A percentile compares a stretch with the other conserved stretches of the same genome.
These are phyloP conservation scores for Neolamprologus multifasciatus DNA, from an alignment of 2,797 vertebrate species.

Conservation along the genomic window DNA sequence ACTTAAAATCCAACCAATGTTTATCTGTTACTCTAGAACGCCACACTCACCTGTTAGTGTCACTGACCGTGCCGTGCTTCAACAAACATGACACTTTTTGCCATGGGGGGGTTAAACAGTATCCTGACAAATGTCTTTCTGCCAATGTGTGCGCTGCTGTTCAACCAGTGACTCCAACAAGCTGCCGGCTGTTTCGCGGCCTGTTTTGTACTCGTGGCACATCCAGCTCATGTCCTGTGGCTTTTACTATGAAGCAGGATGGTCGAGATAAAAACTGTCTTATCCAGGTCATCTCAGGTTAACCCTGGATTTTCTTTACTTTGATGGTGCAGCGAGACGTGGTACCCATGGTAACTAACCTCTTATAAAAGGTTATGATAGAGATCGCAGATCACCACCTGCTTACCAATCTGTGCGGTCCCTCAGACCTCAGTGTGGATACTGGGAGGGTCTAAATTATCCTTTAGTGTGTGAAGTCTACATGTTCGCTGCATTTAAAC, in stretches of 20 bases:
- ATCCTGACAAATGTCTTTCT: not conserved
- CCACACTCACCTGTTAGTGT: not conserved
- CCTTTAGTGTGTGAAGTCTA: not conserved
- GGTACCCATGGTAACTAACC: not conserved
- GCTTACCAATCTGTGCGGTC: accelerated
- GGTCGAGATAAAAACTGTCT: not conserved
- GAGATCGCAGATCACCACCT: not conserved
- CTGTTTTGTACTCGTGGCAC: not conserved
- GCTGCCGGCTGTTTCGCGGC: not conserved
- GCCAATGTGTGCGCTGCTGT: not conserved
- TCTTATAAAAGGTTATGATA: not conserved
- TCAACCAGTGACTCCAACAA: not conserved
- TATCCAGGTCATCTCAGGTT: not conserved
- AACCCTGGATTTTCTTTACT: not conserved
- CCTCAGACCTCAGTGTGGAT: not conserved
- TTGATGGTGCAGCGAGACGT: not conserved
- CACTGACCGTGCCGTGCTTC: not conserved
- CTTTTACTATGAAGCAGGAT: not conserved
- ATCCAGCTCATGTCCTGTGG: not conserved
- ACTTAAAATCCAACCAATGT: not conserved
- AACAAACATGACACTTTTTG: not conserved
- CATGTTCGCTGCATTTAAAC: not conserved
- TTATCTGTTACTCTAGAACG: not conserved
- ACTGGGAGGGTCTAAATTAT: not conserved
- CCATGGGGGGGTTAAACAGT: not conserved